Base-by-base conservation (phyloP, 2,888 invertebrate species). In the Galerucella calmariensis region DNA sequence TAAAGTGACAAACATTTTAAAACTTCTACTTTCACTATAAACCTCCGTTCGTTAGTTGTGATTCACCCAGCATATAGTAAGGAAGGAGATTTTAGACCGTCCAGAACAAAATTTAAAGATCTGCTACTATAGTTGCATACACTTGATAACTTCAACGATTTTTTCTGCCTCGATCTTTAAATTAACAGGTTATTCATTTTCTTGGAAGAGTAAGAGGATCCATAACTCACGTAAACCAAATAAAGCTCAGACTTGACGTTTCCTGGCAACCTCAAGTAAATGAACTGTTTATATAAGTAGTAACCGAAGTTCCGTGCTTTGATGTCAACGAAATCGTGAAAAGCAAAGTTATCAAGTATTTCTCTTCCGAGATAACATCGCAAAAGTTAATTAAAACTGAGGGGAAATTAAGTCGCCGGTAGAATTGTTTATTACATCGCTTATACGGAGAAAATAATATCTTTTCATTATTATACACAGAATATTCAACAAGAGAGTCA, bases 321-420 rank as follows among this genome's bases (percentile, higher is more conserved):
- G 69, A 69, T 46, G 53, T 69, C 69, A 9, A 41, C 58, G 35
- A 48, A 69, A 48, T 12, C 44, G 41, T 35, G 67, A 67, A 27
- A 53, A 51, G 51, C 27, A 27, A 67, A 69, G 11, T 69, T 69
- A 62, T 61, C 62, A 51, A 69, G 48, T 48, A 59, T 12, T 27
- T 59, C 46, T 27, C 53, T 53, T 53, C 8, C 9, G 14, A 53
- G 67, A 56, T 56, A 46, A 69, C 69, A 69, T 69, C 61, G 4
- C 46, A 61, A 59, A 59, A 69, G 61, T 48, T 69, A 61, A 69
- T 69, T 69, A 69, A 62, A 69, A 69, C 59, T 46, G 61, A 69
- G 44, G 44, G 44, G 48, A 59, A 69, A 61, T 69, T 61, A 48
- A 61, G 41, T 61, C 46, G 61, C 35, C 41, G 69, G 51, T 46